Conservation (phyloP, 2,888 invertebrate species). For the Euzetes globulus region DNA sequence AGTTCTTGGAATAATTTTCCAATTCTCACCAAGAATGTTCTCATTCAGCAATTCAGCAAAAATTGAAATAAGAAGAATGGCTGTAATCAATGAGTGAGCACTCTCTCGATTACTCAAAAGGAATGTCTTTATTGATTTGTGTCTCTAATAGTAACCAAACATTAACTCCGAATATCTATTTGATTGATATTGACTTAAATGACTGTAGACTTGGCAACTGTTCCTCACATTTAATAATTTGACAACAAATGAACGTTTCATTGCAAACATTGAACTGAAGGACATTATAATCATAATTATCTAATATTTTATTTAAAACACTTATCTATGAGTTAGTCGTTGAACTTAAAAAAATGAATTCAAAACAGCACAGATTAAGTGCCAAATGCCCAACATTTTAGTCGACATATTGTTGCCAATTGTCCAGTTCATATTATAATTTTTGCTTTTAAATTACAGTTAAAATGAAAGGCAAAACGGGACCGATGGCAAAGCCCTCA, state of each 20-base stretch:
- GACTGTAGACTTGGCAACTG: constrained; percentile 4
- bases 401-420: background rate
- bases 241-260: background rate
- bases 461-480: background rate
- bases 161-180: background rate
- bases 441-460: background rate
- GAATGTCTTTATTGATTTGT: too few relatives aligned
- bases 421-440: background rate
- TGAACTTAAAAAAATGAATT: too few relatives aligned
- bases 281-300: background rate
- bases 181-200: background rate
- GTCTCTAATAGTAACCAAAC: background rate
- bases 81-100: too few relatives aligned
- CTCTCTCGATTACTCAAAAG: too few relatives aligned
- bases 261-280: background rate
- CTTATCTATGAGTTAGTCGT: too few relatives aligned
- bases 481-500: background rate
- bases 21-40: too few relatives aligned
- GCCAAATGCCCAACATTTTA: too few relatives aligned
- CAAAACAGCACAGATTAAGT: too few relatives aligned
- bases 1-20: too few relatives aligned
- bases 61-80: too few relatives aligned
- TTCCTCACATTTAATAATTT: background rate
- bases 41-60: too few relatives aligned
- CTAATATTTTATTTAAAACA: too few relatives aligned